Percentiles rank a stretch among this genome's conserved stretches.
phyloP scores from a whole-genome alignment of 2,888 invertebrate genomes.

The Eristalinus sepulchralis region DNA sequence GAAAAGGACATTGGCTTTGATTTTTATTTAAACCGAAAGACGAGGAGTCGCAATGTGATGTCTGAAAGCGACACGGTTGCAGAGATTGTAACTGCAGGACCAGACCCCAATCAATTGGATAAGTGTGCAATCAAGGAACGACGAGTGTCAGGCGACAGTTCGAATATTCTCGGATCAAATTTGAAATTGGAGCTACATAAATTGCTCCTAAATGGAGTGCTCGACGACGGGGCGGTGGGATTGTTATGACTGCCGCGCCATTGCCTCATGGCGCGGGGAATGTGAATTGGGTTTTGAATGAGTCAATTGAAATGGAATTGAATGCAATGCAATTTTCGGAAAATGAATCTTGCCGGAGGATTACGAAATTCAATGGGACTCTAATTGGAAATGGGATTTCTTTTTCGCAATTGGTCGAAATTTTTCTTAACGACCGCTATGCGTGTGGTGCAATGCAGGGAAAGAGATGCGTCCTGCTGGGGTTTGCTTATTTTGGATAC shows the following conservation, averaged over 20 bases:
- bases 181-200: neutral
- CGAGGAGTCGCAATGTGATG: neutral
- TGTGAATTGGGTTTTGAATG: neutral
- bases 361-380: neutral
- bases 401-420: neutral
- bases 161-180: neutral
- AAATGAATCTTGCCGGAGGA: neutral
- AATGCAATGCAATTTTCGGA: neutral
- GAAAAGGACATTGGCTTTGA: conserved; percentile 13
- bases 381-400: neutral
- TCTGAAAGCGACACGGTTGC: neutral
- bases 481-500: too few species aligned
- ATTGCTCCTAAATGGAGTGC: neutral
- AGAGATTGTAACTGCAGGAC: neutral
- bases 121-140: neutral
- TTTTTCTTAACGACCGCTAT: neutral
- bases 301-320: neutral
- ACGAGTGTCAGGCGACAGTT: neutral
- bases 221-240: neutral
- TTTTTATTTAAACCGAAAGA: conserved; percentile 1
- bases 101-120: neutral
- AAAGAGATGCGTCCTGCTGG: too few species aligned
- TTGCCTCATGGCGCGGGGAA: neutral
- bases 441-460: too few species aligned
- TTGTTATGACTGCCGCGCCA: neutral